phyloP scores from a whole-genome alignment of 2,888 invertebrate genomes.

The Chalcis sispes region DNA sequence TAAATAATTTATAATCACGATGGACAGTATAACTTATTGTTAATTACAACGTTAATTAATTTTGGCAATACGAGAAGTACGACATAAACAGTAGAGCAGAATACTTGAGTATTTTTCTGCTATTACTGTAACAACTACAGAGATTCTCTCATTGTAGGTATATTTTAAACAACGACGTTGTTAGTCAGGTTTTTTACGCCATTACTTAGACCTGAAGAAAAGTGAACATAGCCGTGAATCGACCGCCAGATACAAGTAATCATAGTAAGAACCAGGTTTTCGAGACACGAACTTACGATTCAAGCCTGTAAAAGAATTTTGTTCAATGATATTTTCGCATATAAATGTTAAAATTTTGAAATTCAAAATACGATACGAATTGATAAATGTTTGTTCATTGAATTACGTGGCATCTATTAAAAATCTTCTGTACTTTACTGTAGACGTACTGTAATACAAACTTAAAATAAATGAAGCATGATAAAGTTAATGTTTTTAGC shows the following conservation, averaged over 20 bases:
- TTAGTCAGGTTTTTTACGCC: conserved; percentile 39
- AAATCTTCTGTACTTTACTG: background rate
- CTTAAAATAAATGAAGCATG: background rate
- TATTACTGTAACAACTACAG: conserved; percentile 40
- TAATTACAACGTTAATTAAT: conserved; percentile 24
- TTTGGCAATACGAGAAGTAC: conserved; percentile 32
- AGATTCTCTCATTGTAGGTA: conserved; percentile 55
- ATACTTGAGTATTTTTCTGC: conserved; percentile 32
- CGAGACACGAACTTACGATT: conserved; percentile 45
- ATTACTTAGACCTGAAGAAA: conserved; percentile 41
- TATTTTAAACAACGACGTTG: conserved; percentile 30
- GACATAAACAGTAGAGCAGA: conserved; percentile 18
- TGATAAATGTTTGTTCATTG: conserved; percentile 1
- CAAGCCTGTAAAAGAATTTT: conserved; percentile 54
- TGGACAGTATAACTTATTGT: conserved; percentile 38
- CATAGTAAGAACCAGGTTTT: conserved; percentile 48
- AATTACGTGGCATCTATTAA: conserved; percentile 7
- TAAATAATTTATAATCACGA: conserved; percentile 25
- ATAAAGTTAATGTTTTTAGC: background rate
- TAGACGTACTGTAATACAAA: conserved; percentile 7
- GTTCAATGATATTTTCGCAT: conserved; percentile 17
- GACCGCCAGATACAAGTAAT: conserved; percentile 44
- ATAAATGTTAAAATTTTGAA: conserved; percentile 31
- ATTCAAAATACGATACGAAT: conserved; percentile 13
- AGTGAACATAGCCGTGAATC: conserved; percentile 39